Conservation (phyloP, 2,113 vertebrate genomes). For the Cariama cristata region DNA sequence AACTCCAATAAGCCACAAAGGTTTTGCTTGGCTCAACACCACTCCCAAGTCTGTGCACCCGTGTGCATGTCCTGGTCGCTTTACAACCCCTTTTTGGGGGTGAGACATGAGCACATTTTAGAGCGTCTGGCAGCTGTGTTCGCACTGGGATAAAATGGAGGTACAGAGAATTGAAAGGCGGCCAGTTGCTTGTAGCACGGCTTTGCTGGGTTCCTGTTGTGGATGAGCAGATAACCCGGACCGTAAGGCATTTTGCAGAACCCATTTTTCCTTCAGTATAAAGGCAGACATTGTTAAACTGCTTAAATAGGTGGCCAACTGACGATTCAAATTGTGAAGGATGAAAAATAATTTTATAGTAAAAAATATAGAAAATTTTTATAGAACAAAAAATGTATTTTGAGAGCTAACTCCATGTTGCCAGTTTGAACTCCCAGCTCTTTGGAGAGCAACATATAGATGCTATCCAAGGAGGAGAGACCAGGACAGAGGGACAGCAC, state of each 20-base stretch:
- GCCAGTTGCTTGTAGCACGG: fast-evolving
- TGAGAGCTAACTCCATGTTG: neutral
- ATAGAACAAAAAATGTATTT: neutral
- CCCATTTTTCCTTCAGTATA: neutral
- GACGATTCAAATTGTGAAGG: neutral
- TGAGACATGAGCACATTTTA: neutral
- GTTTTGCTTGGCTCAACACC: fast-evolving
- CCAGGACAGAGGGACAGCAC: neutral
- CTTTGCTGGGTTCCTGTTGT: fast-evolving
- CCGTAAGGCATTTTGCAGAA: neutral
- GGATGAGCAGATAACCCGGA: neutral
- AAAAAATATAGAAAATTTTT: neutral
- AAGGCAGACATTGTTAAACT: neutral
- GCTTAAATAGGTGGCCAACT: neutral
- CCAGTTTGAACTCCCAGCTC: neutral
- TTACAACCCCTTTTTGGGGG: neutral
- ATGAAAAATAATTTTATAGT: neutral
- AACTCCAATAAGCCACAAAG: neutral
- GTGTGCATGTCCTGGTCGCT: neutral
- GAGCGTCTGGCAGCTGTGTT: neutral
- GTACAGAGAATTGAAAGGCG: neutral
- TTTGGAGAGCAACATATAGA: neutral
- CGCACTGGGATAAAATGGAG: neutral
- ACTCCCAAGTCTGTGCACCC: neutral
- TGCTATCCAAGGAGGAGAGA: neutral